Evolutionary conservation across 2,797 vertebrate species (phyloP).

Genomic region (Rhynchonycteris naso): DNA sequence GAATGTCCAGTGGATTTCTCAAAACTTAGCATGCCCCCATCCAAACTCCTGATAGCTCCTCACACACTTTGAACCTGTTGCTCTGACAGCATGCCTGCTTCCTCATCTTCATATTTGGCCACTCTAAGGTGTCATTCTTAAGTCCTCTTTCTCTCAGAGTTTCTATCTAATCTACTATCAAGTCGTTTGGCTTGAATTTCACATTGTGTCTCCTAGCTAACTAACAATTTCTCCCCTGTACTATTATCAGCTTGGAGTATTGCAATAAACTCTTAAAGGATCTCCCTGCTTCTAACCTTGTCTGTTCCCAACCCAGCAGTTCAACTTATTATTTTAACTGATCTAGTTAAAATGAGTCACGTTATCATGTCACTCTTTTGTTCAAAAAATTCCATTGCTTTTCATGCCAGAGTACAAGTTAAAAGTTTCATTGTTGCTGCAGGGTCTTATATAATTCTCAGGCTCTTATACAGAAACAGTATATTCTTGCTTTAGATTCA

Average conservation of each 20-base stretch:
- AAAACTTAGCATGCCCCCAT: not conserved
- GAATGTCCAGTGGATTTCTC: not conserved
- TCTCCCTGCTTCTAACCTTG: not conserved
- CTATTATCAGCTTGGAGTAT: not conserved
- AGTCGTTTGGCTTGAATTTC: not conserved
- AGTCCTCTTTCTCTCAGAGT: not conserved
- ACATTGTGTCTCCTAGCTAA: not conserved
- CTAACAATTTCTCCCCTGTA: not conserved
- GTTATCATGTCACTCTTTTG: not conserved
- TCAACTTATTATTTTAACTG: not conserved
- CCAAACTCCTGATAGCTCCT: not conserved
- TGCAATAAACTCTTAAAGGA: not conserved
- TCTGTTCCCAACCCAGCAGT: not conserved
- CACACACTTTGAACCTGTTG: not conserved
- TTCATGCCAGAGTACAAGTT: not conserved
- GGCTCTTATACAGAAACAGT: not conserved
- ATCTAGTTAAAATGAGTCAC: not conserved
- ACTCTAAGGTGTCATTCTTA: not conserved
- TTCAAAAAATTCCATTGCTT: not conserved
- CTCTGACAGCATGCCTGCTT: fast-evolving
- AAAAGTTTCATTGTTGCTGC: not conserved
- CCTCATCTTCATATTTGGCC: not conserved
- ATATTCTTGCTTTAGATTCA: not conserved
- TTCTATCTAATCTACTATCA: not conserved
- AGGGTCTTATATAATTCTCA: not conserved